phyloP scores from a whole-genome alignment of 2,888 invertebrate genomes.

The Sarcophaga subvicina region DNA sequence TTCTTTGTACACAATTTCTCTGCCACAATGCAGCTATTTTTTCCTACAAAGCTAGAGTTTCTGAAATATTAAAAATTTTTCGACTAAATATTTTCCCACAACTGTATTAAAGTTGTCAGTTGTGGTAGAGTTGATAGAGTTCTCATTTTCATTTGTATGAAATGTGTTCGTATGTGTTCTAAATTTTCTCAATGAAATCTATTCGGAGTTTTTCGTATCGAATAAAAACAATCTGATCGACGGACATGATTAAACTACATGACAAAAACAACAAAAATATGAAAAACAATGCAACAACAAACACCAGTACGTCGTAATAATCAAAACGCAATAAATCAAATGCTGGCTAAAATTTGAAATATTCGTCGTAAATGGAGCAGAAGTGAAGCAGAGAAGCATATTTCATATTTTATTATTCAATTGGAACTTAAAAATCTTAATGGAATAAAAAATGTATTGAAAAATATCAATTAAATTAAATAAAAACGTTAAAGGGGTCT shows the following conservation, averaged over 20 bases:
- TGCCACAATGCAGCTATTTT: too few species aligned
- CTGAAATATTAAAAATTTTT: too few species aligned
- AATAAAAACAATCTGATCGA: background rate
- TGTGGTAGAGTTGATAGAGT: slow-evolving; percentile 36
- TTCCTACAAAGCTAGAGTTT: too few species aligned
- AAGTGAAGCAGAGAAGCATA: background rate
- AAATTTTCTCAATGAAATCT: slow-evolving; percentile 56
- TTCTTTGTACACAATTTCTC: background rate
- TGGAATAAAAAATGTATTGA: too few species aligned
- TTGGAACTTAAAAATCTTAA: slow-evolving; percentile 22
- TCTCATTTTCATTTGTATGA: slow-evolving; percentile 17
- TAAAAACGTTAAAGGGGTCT: too few species aligned
- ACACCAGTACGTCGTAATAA: slow-evolving; percentile 63
- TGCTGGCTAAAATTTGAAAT: too few species aligned
- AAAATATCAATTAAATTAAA: too few species aligned
- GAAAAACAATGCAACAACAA: slow-evolving; percentile 46
- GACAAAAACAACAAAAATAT: slow-evolving; percentile 4
- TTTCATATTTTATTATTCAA: slow-evolving; percentile 52
- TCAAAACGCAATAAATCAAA: slow-evolving; percentile 40
- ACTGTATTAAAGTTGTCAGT: background rate
- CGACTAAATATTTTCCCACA: background rate
- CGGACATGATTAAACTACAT: background rate
- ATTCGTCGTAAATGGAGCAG: too few species aligned
- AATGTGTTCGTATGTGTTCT: slow-evolving; percentile 51
- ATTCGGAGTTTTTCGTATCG: background rate